These are phyloP conservation scores for Caenorhabditis sp. DNA, from an alignment of 2,888 invertebrate species.

Conservation along the genomic window DNA sequence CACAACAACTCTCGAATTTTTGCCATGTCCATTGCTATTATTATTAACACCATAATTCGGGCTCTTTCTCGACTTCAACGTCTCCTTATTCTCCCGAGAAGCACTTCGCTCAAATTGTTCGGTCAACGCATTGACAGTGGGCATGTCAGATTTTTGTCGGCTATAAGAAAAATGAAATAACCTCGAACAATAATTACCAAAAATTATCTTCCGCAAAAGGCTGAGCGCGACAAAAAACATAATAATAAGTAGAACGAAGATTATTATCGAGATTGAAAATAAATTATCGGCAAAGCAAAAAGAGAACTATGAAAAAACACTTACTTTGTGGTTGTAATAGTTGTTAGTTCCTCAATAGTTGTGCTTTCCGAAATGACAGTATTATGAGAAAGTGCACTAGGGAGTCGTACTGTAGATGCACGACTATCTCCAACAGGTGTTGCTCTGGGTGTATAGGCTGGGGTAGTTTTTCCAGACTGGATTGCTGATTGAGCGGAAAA, in stretches of 20 bases:
- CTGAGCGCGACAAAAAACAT: conserved; percentile 1
- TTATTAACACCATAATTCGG: neutral
- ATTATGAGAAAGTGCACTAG: conserved; percentile 24
- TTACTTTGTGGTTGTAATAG: conserved; percentile 39
- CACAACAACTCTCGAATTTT: conserved; percentile 15
- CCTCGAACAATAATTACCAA: neutral
- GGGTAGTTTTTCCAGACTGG: conserved; percentile 6
- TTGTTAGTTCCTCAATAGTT: conserved; percentile 44
- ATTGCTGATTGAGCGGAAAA: conserved; percentile 33
- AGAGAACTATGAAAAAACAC: conserved; percentile 7
- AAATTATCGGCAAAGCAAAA: neutral
- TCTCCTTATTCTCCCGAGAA: conserved; percentile 14
- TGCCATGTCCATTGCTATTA: conserved; percentile 1
- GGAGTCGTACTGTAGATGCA: conserved; percentile 13
- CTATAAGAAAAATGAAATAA: conserved; percentile 8
- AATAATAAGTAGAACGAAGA: conserved; percentile 1
- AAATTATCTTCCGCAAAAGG: conserved; percentile 2
- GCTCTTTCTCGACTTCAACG: conserved; percentile 9
- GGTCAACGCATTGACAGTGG: conserved; percentile 28
- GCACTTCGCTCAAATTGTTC: conserved; percentile 25
- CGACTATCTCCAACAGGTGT: conserved; percentile 13
- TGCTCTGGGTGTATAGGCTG: conserved; percentile 7
- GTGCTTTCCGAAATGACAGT: conserved; percentile 37
- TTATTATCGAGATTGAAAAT: neutral
- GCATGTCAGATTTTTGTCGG: conserved; percentile 28